phyloP scores from a whole-genome alignment of 2,888 invertebrate species.

The Aphrophora alni region DNA sequence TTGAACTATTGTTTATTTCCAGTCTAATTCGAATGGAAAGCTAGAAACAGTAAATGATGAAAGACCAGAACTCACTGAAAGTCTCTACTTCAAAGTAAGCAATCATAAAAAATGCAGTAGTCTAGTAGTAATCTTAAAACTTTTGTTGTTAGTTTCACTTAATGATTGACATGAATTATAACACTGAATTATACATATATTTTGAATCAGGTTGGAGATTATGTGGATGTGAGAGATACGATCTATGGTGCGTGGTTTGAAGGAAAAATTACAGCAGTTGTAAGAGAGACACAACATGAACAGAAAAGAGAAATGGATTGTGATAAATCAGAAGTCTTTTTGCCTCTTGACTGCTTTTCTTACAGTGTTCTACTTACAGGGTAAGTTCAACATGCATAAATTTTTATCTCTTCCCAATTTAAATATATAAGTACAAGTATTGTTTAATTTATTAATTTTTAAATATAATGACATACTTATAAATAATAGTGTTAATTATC shows the following conservation, averaged over 20 bases:
- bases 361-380: conserved; percentile 59
- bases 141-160: conserved; percentile 12
- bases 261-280: conserved; percentile 45
- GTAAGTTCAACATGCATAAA: conserved; percentile 48
- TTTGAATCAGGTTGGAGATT: conserved; percentile 45
- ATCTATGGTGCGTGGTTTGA: conserved; percentile 55
- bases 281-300: conserved; percentile 35
- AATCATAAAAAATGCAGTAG: background rate
- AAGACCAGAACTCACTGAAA: background rate
- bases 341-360: conserved; percentile 55
- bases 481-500: no score
- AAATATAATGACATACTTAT: no score
- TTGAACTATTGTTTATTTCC: background rate
- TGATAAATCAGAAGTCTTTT: conserved; percentile 33
- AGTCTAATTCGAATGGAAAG: background rate
- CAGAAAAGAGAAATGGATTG: conserved; percentile 36
- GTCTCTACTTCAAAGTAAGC: conserved; percentile 12
- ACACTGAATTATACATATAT: background rate
- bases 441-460: no score
- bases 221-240: conserved; percentile 57
- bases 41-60: no score
- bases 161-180: background rate
- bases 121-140: background rate
- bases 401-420: no score
- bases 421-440: no score